Percentiles rank a stretch among this genome's conserved stretches.
These are phyloP conservation scores for Takifugu flavidus DNA, from an alignment of 2,113 vertebrate species.

Conservation along the genomic window DNA sequence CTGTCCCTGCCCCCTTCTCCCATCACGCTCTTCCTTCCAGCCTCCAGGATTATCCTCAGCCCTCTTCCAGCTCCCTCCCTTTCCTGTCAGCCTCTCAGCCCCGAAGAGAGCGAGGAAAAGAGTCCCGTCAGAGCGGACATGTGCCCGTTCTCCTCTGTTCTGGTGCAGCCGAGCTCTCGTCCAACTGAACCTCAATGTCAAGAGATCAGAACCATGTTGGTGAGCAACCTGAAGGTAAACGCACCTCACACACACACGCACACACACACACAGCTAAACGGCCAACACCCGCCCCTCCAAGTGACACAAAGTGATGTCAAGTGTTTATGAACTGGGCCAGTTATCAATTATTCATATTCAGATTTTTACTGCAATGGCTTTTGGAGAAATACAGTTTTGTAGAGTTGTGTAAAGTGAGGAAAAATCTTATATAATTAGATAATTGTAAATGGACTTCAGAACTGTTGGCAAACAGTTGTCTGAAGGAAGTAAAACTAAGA, in stretches of 20 bases:
- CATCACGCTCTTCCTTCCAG: not conserved
- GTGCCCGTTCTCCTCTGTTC: constrained; percentile 54
- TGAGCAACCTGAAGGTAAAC: constrained; percentile 68
- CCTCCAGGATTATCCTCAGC: constrained; percentile 21
- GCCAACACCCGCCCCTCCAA: too few relatives aligned
- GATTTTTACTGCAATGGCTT: too few relatives aligned
- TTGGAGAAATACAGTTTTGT: too few relatives aligned
- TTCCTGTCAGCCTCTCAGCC: constrained; percentile 74
- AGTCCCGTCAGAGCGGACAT: constrained; percentile 65
- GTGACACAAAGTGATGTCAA: too few relatives aligned
- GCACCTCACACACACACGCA: constrained; percentile 15
- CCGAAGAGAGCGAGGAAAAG: constrained; percentile 34
- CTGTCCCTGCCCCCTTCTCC: constrained; percentile 23
- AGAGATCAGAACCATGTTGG: constrained; percentile 60
- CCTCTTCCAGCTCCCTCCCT: constrained; percentile 51
- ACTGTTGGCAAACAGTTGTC: too few relatives aligned
- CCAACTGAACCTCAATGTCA: constrained; percentile 71
- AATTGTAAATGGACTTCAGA: too few relatives aligned
- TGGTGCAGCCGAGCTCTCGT: constrained; percentile 35
- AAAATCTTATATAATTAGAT: too few relatives aligned
- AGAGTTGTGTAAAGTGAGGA: too few relatives aligned
- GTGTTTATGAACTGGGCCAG: too few relatives aligned
- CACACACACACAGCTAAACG: constrained; percentile 13
- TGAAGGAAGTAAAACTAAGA: too few relatives aligned
- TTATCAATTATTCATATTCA: too few relatives aligned